Conservation (phyloP, 1,140 invertebrate species). For the Coelopa frigida region DNA sequence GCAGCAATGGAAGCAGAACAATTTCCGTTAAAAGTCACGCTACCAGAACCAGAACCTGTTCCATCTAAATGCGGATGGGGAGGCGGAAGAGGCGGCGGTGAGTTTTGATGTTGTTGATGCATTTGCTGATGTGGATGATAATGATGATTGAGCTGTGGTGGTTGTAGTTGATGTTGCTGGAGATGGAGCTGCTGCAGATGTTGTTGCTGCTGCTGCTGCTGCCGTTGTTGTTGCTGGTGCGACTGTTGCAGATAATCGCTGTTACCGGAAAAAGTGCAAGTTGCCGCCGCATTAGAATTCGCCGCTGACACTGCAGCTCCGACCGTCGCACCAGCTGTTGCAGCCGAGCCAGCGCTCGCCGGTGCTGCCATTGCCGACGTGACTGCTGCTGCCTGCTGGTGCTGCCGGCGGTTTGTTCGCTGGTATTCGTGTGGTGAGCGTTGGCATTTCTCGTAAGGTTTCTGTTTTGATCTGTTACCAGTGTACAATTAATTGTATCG, state of each 20-base stretch:
- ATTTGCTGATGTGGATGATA: conserved; percentile 31
- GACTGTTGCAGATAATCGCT: conserved; percentile 11
- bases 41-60: conserved; percentile 26
- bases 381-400: background rate
- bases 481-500: too few species aligned
- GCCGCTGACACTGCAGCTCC: conserved; percentile 8
- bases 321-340: conserved; percentile 16
- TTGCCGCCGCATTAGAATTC: conserved; percentile 10
- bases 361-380: background rate
- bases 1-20: too few species aligned
- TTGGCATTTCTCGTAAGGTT: too few species aligned
- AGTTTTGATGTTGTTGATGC: conserved; percentile 17
- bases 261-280: conserved; percentile 13
- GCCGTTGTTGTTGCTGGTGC: conserved; percentile 2
- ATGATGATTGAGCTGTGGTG: conserved; percentile 26
- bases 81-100: conserved; percentile 20
- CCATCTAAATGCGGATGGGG: conserved; percentile 14
- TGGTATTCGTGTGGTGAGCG: conserved; percentile 3
- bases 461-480: too few species aligned
- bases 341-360: too few species aligned
- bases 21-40: conserved; percentile 44
- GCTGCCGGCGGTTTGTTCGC: background rate
- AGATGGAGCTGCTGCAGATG: conserved; percentile 12
- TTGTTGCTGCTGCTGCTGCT: conserved; percentile 10
- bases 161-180: conserved; percentile 19